Base-by-base conservation (phyloP, 2,113 vertebrate species). In the Xenus cinereus region DNA sequence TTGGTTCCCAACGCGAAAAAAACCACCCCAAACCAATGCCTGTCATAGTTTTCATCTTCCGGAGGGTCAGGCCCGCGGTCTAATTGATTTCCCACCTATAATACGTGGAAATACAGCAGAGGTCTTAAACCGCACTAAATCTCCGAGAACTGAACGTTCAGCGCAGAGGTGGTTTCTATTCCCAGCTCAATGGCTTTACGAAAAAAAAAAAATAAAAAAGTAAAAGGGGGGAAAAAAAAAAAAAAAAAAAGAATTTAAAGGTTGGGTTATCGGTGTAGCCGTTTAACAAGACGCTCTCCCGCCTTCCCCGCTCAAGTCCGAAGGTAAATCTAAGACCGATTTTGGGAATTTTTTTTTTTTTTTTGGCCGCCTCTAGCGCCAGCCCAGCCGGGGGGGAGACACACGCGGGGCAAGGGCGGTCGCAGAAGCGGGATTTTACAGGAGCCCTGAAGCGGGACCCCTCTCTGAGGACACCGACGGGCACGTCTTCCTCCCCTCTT, bases 1-100 rank as follows among this genome's bases (percentile, higher is more conserved):
- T 59, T n/a, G 51, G 10, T 54, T 45, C 4, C 4, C 33, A 27
- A 63, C 1, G 7, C 23, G 51, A 13, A 26, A 60, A 54, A 41
- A 48, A 54, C 50, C n/a, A 16, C 7, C 50, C n/a, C 35, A 14
- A 67, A 12, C 7, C 63, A 23, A 69, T 14, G 62, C 27, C 62
- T 64, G 45, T 27, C 82, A 28, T 12, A 74, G 64, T 67, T 81
- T 69, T 48, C 48, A 64, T 68, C 81, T 32, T 77, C 19, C 9
- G 2, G 8, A 41, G 86, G 84, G 91, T 93, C 93, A 93, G 93
- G 73, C 90, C 92, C 63, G 50, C 83, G 26, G 14, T 66, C 54
- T 95, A 83, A 94, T 95, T 89, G 93, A 85, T 90, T 95, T 39
- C 73, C 86, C 89, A 91, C 89, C 86, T 95, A 12, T 63, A 78